phyloP scores from a whole-genome alignment of 2,113 vertebrate genomes.

The Pterocles gutturalis region DNA sequence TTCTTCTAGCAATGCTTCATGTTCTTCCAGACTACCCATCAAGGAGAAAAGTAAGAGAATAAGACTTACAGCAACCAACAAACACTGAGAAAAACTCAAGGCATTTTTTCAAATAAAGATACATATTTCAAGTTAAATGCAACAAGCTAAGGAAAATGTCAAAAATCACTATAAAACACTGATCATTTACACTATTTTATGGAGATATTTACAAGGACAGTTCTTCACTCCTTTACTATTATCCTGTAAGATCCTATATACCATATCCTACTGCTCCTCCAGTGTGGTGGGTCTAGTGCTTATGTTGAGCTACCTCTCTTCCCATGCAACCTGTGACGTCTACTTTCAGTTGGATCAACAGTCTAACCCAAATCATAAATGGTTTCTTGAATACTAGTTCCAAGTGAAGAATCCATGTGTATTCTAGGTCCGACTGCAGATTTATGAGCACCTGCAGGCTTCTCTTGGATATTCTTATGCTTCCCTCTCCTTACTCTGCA shows the following conservation, averaged over 20 bases:
- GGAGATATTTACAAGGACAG: not conserved
- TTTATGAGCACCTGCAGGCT: not conserved
- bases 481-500: not conserved
- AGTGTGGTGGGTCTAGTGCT: not conserved
- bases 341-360: not conserved
- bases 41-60: not conserved
- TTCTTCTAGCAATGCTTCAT: not conserved
- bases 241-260: not conserved
- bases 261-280: not conserved
- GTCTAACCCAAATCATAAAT: not conserved
- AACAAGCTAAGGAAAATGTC: not conserved
- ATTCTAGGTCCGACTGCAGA: not conserved
- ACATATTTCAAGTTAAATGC: not conserved
- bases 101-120: not conserved
- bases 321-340: not conserved
- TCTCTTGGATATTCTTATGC: not conserved
- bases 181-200: not conserved
- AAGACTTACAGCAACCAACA: not conserved
- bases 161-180: not conserved
- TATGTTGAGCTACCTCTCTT: not conserved
- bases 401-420: not conserved
- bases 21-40: not conserved
- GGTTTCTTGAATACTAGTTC: not conserved
- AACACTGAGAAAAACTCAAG: not conserved
- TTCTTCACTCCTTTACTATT: not conserved